Conservation (phyloP, 1,140 invertebrate genomes). For the Cotesia vestalis region DNA sequence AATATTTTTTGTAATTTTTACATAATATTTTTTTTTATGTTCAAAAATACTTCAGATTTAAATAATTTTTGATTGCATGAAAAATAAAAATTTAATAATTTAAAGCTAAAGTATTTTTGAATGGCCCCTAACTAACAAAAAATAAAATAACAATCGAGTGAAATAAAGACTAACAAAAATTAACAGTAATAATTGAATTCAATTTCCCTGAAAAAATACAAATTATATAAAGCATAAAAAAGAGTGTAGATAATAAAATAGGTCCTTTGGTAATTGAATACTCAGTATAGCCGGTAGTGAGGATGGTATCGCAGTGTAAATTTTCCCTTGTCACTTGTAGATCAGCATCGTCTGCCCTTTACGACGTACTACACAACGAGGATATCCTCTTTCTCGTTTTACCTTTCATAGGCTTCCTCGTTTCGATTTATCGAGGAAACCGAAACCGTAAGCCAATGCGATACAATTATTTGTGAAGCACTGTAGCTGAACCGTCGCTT, state of each 20-base stretch:
- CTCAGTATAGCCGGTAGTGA: not conserved
- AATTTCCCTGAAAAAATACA: too few relatives aligned
- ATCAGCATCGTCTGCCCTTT: conserved; percentile 30
- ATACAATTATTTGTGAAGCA: conserved; percentile 31
- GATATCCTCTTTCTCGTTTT: conserved; percentile 57
- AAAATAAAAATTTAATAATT: too few relatives aligned
- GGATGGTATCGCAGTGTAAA: conserved; percentile 15
- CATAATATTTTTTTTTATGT: too few relatives aligned
- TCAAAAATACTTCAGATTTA: too few relatives aligned
- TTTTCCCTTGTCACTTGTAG: conserved; percentile 26
- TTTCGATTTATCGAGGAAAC: conserved; percentile 64
- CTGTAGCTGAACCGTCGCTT: conserved; percentile 1
- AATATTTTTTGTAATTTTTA: too few relatives aligned
- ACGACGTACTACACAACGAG: conserved; percentile 13
- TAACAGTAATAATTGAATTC: too few relatives aligned
- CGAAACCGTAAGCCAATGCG: conserved; percentile 49
- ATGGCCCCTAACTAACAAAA: too few relatives aligned
- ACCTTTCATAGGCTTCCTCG: conserved; percentile 58
- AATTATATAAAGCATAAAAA: too few relatives aligned
- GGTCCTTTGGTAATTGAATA: conserved; percentile 33
- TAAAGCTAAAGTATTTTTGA: too few relatives aligned
- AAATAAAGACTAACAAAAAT: too few relatives aligned
- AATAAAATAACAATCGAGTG: too few relatives aligned
- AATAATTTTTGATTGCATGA: too few relatives aligned
- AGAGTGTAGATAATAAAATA: not conserved